Percentiles rank a stretch among this genome's conserved stretches.
phyloP scores from a whole-genome alignment of 2,888 invertebrate species.

The Hedychridium roseum region DNA sequence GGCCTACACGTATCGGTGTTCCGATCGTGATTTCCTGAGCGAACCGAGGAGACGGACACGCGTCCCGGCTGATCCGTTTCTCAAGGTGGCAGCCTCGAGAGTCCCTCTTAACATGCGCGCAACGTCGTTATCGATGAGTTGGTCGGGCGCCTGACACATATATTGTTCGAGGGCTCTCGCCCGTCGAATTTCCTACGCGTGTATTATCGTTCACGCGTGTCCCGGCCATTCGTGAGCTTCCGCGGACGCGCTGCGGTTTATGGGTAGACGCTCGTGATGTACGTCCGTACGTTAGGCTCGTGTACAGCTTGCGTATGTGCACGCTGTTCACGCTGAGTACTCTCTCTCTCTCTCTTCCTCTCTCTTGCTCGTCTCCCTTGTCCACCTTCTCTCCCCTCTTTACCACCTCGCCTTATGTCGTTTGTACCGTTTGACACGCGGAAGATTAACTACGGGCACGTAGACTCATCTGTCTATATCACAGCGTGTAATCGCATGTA shows the following conservation, averaged over 20 bases:
- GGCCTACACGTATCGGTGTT: constrained; percentile 23
- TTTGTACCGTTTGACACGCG: constrained; percentile 54
- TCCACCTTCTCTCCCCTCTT: neutral
- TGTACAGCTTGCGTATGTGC: constrained; percentile 17
- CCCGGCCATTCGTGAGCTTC: too few relatives aligned
- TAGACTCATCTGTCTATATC: constrained; percentile 59
- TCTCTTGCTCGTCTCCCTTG: too few relatives aligned
- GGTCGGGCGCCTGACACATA: constrained; percentile 31
- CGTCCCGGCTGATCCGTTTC: too few relatives aligned
- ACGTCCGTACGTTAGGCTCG: constrained; percentile 3
- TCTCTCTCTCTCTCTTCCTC: constrained; percentile 31
- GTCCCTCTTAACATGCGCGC: constrained; percentile 30
- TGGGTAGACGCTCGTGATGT: constrained; percentile 15
- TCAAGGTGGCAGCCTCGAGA: constrained; percentile 21
- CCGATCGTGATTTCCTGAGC: constrained; percentile 47
- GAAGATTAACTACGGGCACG: constrained; percentile 58
- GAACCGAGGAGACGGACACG: too few relatives aligned
- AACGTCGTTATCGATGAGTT: constrained; percentile 24
- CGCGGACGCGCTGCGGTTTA: constrained; percentile 13
- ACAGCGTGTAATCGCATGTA: constrained; percentile 58
- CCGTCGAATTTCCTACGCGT: too few relatives aligned
- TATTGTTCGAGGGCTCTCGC: too few relatives aligned
- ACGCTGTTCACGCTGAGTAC: constrained; percentile 9
- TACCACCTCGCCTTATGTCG: constrained; percentile 30
- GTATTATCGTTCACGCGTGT: too few relatives aligned